These are phyloP conservation scores for Drosophila sproati DNA, from an alignment of 1,140 invertebrate species.

Conservation along the genomic window DNA sequence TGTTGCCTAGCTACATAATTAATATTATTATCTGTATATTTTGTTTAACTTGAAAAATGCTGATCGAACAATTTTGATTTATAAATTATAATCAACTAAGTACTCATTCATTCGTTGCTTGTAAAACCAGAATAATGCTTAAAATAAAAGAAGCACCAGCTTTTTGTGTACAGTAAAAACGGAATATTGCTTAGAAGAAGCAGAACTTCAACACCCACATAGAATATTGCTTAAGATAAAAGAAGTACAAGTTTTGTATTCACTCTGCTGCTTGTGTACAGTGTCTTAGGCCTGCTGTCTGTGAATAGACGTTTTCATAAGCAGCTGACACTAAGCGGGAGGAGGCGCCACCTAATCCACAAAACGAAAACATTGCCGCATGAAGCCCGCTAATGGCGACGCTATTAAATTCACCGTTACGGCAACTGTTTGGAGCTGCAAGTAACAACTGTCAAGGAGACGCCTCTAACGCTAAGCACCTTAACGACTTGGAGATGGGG, in stretches of 20 bases:
- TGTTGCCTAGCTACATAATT: too few species aligned
- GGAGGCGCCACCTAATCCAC: slow-evolving; percentile 12
- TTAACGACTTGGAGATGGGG: slow-evolving; percentile 54
- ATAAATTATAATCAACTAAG: too few species aligned
- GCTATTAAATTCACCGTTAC: slow-evolving; percentile 9
- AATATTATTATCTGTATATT: too few species aligned
- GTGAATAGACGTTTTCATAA: not conserved
- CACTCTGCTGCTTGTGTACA: not conserved
- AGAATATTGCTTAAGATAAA: not conserved
- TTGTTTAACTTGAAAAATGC: too few species aligned
- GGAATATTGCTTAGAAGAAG: too few species aligned
- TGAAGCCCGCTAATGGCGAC: slow-evolving; percentile 56
- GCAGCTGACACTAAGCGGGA: slow-evolving; percentile 1
- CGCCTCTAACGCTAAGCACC: slow-evolving; percentile 71
- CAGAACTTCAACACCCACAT: too few species aligned
- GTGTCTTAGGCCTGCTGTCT: not conserved
- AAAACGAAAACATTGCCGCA: slow-evolving; percentile 49
- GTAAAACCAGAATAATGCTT: too few species aligned
- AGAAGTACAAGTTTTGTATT: not conserved
- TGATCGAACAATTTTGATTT: too few species aligned
- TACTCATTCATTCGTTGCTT: too few species aligned
- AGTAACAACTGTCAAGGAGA: slow-evolving; percentile 49
- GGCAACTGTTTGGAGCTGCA: slow-evolving; percentile 22
- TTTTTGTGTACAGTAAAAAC: too few species aligned
- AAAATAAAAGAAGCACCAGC: too few species aligned